These are phyloP conservation scores for Baryphthengus martii DNA, from an alignment of 2,113 vertebrate genomes.

Conservation along the genomic window DNA sequence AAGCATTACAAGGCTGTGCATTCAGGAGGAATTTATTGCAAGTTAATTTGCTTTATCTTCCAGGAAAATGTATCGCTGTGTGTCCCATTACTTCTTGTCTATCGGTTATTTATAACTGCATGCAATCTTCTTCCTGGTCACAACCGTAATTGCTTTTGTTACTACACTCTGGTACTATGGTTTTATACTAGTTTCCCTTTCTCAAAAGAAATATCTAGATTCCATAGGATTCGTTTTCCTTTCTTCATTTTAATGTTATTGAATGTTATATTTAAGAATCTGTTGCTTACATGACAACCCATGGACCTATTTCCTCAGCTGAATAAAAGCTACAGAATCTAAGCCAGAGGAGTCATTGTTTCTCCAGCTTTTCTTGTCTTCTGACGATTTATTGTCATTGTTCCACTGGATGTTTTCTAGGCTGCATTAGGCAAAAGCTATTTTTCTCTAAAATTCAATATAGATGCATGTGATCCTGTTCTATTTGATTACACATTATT, in stretches of 20 bases:
- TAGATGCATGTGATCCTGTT: not conserved
- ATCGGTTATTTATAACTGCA: not conserved
- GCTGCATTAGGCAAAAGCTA: not conserved
- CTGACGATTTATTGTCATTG: not conserved
- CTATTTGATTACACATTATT: not conserved
- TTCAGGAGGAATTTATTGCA: not conserved
- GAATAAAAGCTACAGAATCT: not conserved
- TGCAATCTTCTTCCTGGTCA: not conserved
- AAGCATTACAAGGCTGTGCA: not conserved
- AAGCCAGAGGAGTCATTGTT: not conserved
- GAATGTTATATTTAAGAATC: not conserved
- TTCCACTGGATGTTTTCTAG: not conserved
- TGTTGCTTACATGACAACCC: fast-evolving
- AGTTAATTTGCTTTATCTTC: constrained; percentile 10
- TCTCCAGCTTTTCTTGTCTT: not conserved
- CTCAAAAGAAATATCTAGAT: not conserved
- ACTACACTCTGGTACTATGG: not conserved
- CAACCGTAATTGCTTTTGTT: not conserved
- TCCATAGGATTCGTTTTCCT: not conserved
- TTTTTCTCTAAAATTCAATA: not conserved
- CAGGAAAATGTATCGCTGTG: not conserved
- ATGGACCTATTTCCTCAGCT: not conserved
- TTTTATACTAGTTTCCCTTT: not conserved
- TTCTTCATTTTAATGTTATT: not conserved
- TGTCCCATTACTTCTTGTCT: not conserved